Percentiles rank a stretch among this genome's conserved stretches.
Conservation (phyloP, 2,113 vertebrate species). For the Suncus etruscus region DNA sequence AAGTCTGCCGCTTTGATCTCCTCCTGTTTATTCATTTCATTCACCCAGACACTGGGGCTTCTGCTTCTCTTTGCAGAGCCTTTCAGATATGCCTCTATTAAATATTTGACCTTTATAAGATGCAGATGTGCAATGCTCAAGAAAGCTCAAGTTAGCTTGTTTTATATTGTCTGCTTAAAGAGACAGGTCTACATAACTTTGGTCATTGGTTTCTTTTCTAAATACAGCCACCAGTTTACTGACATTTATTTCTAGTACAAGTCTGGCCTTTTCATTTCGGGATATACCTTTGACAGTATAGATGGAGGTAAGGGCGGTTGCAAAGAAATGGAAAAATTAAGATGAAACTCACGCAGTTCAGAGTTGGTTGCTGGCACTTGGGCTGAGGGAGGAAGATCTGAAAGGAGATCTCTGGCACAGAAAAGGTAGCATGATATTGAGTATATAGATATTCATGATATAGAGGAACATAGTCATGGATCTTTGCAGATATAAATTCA, state of each 20-base stretch:
- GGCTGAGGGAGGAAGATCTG: constrained; percentile 2
- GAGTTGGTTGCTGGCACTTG: constrained; percentile 18
- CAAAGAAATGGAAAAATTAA: background rate
- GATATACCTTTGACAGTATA: background rate
- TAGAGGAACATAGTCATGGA: background rate
- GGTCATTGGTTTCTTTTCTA: background rate
- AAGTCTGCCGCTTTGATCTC: constrained; percentile 17
- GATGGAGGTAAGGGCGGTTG: background rate
- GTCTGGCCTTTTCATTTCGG: constrained; percentile 33
- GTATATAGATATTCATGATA: background rate
- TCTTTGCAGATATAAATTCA: background rate
- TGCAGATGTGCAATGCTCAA: constrained; percentile 48
- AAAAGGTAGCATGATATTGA: background rate
- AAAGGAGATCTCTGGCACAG: background rate
- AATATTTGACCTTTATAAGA: constrained; percentile 64
- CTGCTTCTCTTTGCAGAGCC: background rate
- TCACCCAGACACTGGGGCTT: background rate
- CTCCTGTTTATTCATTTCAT: constrained; percentile 30
- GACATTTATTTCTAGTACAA: background rate
- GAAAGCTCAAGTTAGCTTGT: background rate
- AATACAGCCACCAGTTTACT: background rate
- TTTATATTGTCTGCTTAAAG: constrained; percentile 74
- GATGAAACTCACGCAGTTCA: background rate
- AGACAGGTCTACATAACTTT: constrained; percentile 54
- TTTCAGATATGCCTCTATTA: background rate